Base-by-base conservation (phyloP, 35 echinoderm and acorn worm genomes). In the Amphiura filiformis region DNA sequence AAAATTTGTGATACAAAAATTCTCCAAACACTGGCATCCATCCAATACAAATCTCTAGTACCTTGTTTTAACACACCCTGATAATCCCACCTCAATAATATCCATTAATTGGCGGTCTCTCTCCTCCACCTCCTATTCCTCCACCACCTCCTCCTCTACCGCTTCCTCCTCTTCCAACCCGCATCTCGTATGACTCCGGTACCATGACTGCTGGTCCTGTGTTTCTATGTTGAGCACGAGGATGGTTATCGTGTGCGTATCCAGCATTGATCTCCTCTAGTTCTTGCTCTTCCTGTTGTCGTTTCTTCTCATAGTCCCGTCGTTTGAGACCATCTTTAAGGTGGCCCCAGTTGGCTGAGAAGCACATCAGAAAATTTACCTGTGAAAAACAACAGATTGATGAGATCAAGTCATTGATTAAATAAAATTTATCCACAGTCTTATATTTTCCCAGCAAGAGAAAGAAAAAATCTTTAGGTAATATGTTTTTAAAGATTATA, bases 281-380 rank as follows among this genome's bases (percentile, higher is more conserved):
- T 80, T 88, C 86, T 26, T 47, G 76, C 35, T 88, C 86, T 36
- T 80, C 78, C 14, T 47, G 86, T 26, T 31, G 14, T 36, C 47
- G 26, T 13, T 47, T 78, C 17, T 22, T 36, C 77, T 88, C 86
- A 20, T 88, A 88, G 47, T 88, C 86, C 1, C 77, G 76, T 47
- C 78, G 38, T 47, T 80, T 88, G 38, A 88, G 86, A 52, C 86
- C 86, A 36, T 78, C 75, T 34, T 88, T 81, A 13, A 88, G 0
- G 78, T 88, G 42, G 32, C 76, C 86, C 44, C 78, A 88, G 42
- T 88, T 88, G n/a, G 86, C 86, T 17, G 77, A 81, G 75, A 80
- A 32, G 78, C 86, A 80, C 86, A 88, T 88, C 76, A 88, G 11
- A 37, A 88, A 88, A 56, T 88, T 76, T 41, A 88, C 56, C 86